phyloP scores from a whole-genome alignment of 2,113 vertebrate species.

The Ceuthmochares aereus region DNA sequence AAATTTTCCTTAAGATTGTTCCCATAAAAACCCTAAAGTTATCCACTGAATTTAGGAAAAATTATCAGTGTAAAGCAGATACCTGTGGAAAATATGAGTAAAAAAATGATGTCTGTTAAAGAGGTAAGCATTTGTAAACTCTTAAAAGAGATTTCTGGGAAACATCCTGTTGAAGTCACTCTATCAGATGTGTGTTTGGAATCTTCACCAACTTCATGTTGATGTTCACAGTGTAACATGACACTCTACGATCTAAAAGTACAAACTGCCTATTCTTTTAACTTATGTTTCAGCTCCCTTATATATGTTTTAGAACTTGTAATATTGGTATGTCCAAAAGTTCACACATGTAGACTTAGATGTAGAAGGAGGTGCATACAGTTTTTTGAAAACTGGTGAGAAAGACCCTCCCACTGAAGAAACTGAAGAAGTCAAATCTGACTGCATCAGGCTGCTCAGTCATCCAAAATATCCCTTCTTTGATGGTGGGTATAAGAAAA shows the following conservation, averaged over 20 bases:
- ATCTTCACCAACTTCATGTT: too few relatives aligned
- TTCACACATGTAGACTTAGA: neutral
- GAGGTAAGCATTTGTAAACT: neutral
- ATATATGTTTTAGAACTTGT: neutral
- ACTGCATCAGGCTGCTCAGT: neutral
- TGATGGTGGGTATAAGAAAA: neutral
- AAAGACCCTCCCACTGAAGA: neutral
- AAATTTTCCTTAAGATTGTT: neutral
- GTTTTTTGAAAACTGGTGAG: neutral
- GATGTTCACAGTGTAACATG: too few relatives aligned
- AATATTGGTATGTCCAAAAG: neutral
- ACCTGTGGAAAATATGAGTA: neutral
- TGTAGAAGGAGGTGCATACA: neutral
- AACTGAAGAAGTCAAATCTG: neutral
- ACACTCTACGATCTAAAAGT: neutral
- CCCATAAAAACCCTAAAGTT: neutral
- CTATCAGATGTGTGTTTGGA: neutral
- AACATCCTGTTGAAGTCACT: neutral
- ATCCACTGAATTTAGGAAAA: neutral
- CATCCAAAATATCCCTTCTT: neutral
- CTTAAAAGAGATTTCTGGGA: neutral
- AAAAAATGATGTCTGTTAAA: neutral
- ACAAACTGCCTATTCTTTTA: neutral
- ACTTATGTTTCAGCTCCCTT: neutral
- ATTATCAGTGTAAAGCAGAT: neutral